Conservation (phyloP, 2,888 invertebrate genomes). For the Arge pagana region DNA sequence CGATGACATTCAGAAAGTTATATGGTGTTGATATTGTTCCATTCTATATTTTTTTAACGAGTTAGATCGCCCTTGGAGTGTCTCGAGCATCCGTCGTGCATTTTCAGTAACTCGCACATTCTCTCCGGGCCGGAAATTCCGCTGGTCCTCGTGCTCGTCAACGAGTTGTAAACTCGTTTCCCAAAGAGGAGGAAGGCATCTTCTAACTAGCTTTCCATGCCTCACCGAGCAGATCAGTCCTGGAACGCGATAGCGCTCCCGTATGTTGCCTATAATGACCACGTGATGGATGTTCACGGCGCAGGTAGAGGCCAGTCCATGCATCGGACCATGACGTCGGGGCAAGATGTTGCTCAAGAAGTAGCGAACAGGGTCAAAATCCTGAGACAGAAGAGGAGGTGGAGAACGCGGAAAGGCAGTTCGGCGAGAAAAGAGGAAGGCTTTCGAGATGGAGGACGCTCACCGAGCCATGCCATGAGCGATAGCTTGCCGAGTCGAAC, state of each 20-base stretch:
- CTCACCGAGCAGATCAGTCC: slow-evolving; percentile 32
- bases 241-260: slow-evolving; percentile 37
- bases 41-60: too few relatives aligned
- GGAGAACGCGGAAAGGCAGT: not conserved
- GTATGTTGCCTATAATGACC: slow-evolving; percentile 43
- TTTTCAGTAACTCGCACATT: too few relatives aligned
- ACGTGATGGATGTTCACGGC: slow-evolving; percentile 47
- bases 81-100: too few relatives aligned
- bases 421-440: slow-evolving; percentile 14
- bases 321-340: slow-evolving; percentile 32
- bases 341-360: slow-evolving; percentile 17
- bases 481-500: slow-evolving; percentile 36
- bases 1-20: too few relatives aligned
- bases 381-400: slow-evolving; percentile 9
- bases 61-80: too few relatives aligned
- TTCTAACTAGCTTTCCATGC: slow-evolving; percentile 19
- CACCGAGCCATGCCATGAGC: slow-evolving; percentile 47
- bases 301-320: slow-evolving; percentile 24
- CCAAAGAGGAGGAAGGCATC: slow-evolving; percentile 7
- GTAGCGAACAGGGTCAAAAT: not conserved
- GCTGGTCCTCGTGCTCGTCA: slow-evolving; percentile 6
- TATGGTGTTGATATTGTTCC: too few relatives aligned
- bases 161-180: slow-evolving; percentile 20
- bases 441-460: slow-evolving; percentile 32
- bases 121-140: slow-evolving; percentile 5